Percentiles rank a stretch among this genome's conserved stretches.
Conservation (phyloP, 2,113 vertebrate species). For the Nycticryphes semicollaris region DNA sequence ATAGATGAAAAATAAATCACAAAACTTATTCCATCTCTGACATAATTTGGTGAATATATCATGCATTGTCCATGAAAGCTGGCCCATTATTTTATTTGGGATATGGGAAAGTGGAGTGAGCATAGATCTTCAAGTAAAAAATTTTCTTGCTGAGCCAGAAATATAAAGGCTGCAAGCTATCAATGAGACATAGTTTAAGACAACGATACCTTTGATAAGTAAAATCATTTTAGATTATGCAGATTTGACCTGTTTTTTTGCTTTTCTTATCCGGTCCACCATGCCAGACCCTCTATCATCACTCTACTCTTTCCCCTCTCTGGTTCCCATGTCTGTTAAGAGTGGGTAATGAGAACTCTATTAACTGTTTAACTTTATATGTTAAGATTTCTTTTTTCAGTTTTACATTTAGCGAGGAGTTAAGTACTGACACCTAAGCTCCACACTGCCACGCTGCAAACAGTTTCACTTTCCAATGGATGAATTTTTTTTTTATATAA, state of each 20-base stretch:
- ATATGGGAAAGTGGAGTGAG: background rate
- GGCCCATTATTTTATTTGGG: background rate
- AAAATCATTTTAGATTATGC: background rate
- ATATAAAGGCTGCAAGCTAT: background rate
- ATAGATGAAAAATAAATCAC: background rate
- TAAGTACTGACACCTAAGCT: background rate
- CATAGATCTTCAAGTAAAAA: background rate
- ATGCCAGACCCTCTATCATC: background rate
- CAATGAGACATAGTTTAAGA: background rate
- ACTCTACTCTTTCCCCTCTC: background rate
- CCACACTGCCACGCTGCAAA: background rate
- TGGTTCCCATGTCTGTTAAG: background rate
- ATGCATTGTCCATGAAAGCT: background rate
- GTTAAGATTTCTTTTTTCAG: background rate
- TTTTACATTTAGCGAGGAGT: background rate
- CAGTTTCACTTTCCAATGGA: background rate
- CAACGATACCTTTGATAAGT: background rate
- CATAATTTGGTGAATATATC: background rate
- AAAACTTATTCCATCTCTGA: background rate
- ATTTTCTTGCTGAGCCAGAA: background rate
- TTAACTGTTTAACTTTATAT: background rate
- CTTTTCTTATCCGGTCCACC: background rate
- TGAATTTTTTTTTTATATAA: background rate
- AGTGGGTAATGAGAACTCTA: background rate
- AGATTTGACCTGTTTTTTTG: background rate